Evolutionary conservation across 2,797 vertebrate genomes (phyloP).

Genomic region (Sebastes iracundus): DNA sequence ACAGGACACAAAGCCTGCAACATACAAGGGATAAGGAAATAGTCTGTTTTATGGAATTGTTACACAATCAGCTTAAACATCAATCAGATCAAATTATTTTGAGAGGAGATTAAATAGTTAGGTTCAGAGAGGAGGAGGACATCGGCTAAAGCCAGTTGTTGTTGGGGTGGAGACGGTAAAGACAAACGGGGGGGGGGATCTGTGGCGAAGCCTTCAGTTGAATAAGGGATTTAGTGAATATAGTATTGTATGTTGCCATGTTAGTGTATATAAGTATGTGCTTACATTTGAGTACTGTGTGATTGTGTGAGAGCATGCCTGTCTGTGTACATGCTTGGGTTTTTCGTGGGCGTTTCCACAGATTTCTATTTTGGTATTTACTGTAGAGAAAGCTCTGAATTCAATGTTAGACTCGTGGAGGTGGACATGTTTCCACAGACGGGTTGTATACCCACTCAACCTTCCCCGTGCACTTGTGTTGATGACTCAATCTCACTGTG

Average conservation of each 20-base stretch:
- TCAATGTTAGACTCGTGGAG: conserved; percentile 7
- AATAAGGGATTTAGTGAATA: not conserved
- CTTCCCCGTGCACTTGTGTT: not conserved
- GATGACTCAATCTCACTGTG: conserved; percentile 36
- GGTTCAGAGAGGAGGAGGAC: conserved; percentile 13
- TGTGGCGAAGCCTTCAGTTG: not conserved
- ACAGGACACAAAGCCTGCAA: conserved; percentile 39
- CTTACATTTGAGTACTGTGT: not conserved
- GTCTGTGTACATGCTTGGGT: not conserved
- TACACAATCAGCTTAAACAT: conserved; percentile 69
- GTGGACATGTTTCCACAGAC: conserved; percentile 3
- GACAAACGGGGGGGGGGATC: not conserved
- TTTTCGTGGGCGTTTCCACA: not conserved
- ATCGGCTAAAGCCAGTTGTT: conserved; percentile 41
- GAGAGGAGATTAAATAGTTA: conserved; percentile 60
- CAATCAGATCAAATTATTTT: conserved; percentile 71
- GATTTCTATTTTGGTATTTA: not conserved
- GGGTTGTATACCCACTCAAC: conserved; percentile 7
- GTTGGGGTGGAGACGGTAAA: not conserved
- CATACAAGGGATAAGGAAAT: conserved; percentile 37
- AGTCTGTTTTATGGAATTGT: conserved; percentile 54
- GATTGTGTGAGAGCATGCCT: not conserved
- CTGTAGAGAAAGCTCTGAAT: conserved; percentile 6
- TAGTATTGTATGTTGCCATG: not conserved
- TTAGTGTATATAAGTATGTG: not conserved